phyloP scores from a whole-genome alignment of 2,113 vertebrate species.

The Xiphophorus hellerii region DNA sequence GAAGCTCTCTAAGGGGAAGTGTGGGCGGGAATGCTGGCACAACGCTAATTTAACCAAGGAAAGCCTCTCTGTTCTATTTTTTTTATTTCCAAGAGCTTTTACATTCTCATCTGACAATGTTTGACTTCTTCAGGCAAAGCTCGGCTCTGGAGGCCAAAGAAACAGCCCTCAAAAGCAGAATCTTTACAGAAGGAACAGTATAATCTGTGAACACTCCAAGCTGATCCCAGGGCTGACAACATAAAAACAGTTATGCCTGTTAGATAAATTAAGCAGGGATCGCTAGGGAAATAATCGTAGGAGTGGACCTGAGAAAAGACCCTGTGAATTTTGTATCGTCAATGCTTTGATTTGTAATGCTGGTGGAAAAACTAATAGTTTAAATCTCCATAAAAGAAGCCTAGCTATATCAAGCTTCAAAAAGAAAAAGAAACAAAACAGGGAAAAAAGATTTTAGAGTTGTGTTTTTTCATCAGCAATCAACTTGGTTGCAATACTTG shows the following conservation, averaged over 20 bases:
- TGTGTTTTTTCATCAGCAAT: not conserved
- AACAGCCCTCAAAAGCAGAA: conserved; percentile 17
- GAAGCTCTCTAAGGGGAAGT: conserved; percentile 41
- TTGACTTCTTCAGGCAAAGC: conserved; percentile 14
- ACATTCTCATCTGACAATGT: conserved; percentile 39
- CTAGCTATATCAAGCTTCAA: conserved; percentile 1
- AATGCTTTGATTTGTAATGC: conserved; percentile 15
- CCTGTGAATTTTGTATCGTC: conserved; percentile 38
- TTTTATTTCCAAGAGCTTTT: conserved; percentile 32
- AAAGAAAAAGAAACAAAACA: not conserved
- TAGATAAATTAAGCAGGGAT: conserved; percentile 43
- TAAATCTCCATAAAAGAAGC: not conserved
- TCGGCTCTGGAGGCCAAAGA: conserved; percentile 17
- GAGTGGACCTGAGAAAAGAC: conserved; percentile 44
- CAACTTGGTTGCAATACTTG: not conserved
- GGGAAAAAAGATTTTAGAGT: not conserved
- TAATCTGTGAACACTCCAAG: conserved; percentile 14
- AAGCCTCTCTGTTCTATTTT: conserved; percentile 39
- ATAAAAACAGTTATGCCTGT: conserved; percentile 39
- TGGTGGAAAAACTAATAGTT: conserved; percentile 22
- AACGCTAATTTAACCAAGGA: conserved; percentile 55
- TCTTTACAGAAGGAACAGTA: conserved; percentile 15
- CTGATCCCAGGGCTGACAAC: conserved; percentile 16
- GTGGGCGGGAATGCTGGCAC: conserved; percentile 61
- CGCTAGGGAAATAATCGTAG: conserved; percentile 48